Evolutionary conservation across 2,797 vertebrate genomes (phyloP), one percentile per base, ranked within the genome.

Genomic region (Myripristis jacobus): DNA sequence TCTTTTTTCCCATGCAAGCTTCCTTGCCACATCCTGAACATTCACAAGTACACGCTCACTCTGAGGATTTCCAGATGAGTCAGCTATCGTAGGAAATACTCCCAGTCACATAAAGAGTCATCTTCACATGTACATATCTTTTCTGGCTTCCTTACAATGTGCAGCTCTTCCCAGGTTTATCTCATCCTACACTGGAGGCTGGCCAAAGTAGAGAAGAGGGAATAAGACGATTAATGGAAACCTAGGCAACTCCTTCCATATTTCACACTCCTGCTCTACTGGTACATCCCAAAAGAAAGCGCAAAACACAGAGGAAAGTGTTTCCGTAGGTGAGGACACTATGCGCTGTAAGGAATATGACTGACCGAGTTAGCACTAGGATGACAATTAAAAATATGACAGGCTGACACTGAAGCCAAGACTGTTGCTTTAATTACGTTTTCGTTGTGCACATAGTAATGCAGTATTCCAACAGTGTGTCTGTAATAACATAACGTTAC

Each of bases 401-500:
- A 34, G 21, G 46, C 31, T 41, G 43, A 25, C 43, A 57, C 9
- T 43, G 60, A 66, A 34, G 51, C 6, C 38, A 19, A 66, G 41
- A 41, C 8, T 19, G 22, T 43, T 27, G 53, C 29, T 34, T 36
- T 21, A 7, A 34, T 27, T 34, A 36, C 6, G 18, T 18, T 13
- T 46, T 13, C n/a, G 2, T 21, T 19, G 55, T 31, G 41, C 24
- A 9, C 24, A 53, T 3, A 44, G 61, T 59, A 63, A 61, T 34
- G 7, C 27, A 63, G 48, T 53, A 62, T 47, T 56, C 29, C 10
- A 74, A 47, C 25, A 67, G 51, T 4, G 51, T 65, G 48, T 68
- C 70, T 72, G 71, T 71, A 73, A 73, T 77, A 71, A 82, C 66
- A 75, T 57, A 57, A 77, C 75, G 18, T 64, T 19, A 59, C 70